Base-by-base conservation (phyloP, 2,888 invertebrate genomes). In the Oligia latruncula region DNA sequence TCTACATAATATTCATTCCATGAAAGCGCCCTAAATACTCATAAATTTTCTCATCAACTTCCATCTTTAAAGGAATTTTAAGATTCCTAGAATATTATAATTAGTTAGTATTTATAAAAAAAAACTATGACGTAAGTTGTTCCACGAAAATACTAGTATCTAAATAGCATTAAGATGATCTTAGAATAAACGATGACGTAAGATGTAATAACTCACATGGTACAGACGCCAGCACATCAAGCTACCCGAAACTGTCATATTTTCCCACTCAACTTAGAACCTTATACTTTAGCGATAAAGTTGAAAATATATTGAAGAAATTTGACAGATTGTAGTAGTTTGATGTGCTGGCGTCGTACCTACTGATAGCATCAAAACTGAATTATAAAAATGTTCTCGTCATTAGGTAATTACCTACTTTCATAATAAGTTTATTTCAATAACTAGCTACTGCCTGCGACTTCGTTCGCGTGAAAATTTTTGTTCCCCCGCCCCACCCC, bases 151-250 rank as follows among this genome's bases (percentile, higher is more conserved):
- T 46, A n/a, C n/a, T 11, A 46, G 58, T 29, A 29, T 29, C 29
- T 58, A n/a, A 43, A 64, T 23, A 52, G 1, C 6, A 52, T 64
- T 17, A 64, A 4, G 40, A 43, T 43, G 17, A 11, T 43, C 29
- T 40, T 55, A 43, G 43, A 78, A 77, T 62, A 62, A 49, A 62
- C 40, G 9, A n/a, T 76, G 35, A 20, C 71, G 35, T 74, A 74
- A 35, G 20, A 35, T 35, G 49, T 70, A 29, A 40, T 40, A 20
- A 20, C 29, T 52, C 49, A 35, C 8, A 3, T 43, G n/a, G n/a
- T n/a, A 9, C 23, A 29, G 29, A 29, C 29, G 29, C 29, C 29
- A 29, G 29, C 29, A 29, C 29, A 29, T 29, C 29, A 29, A 29
- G 29, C 29, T 29, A 29, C 29, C 29, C 29, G 29, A 29, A 29